Evolutionary conservation across 2,888 invertebrate species (phyloP).

Genomic region (Sympetrum striolatum): DNA sequence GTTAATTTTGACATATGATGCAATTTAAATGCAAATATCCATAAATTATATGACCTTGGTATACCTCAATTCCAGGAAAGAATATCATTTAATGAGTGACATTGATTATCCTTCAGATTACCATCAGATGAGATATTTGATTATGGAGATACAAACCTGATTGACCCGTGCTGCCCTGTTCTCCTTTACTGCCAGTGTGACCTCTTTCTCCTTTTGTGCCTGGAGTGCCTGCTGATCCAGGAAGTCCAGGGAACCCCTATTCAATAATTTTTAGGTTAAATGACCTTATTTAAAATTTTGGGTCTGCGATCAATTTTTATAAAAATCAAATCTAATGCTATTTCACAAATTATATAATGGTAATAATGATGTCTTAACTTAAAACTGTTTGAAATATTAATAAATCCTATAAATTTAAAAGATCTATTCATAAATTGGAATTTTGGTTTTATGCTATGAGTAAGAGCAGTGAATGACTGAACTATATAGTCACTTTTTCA

Average conservation of each 20-base stretch:
- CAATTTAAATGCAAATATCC: neutral
- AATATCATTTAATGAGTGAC: too few relatives aligned
- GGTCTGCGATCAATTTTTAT: too few relatives aligned
- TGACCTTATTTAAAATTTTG: too few relatives aligned
- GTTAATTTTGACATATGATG: neutral
- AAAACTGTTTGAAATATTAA: too few relatives aligned
- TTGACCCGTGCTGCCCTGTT: slow-evolving; percentile 72
- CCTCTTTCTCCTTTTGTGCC: slow-evolving; percentile 80
- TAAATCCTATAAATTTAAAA: too few relatives aligned
- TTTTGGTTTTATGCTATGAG: too few relatives aligned
- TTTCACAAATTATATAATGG: neutral
- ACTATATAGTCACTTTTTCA: too few relatives aligned
- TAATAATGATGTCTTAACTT: too few relatives aligned
- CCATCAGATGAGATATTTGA: neutral
- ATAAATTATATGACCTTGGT: neutral
- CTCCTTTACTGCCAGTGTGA: slow-evolving; percentile 73
- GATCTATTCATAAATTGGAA: too few relatives aligned
- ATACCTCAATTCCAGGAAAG: neutral
- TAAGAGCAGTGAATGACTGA: too few relatives aligned
- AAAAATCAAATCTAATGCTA: too few relatives aligned
- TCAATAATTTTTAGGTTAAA: neutral
- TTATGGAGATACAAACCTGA: slow-evolving; percentile 59
- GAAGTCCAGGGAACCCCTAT: slow-evolving; percentile 64
- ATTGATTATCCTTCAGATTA: too few relatives aligned
- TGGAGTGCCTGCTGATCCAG: slow-evolving; percentile 72